Conservation (phyloP, 2,113 vertebrate species). For the Casuarius casuarius region DNA sequence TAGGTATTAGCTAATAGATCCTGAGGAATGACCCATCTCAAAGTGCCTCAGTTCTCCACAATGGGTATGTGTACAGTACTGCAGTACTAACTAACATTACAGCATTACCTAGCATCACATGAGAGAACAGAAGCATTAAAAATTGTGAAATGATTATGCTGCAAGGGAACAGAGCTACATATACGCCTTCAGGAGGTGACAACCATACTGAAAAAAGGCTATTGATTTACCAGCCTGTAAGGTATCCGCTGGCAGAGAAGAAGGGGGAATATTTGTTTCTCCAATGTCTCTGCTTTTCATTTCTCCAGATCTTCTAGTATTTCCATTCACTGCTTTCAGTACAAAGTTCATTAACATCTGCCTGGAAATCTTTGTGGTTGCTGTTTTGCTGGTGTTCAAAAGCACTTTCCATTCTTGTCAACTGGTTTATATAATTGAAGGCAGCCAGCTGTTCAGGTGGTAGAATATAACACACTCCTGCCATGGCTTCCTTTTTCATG, state of each 20-base stretch:
- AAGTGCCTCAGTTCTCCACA: background rate
- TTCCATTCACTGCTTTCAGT: background rate
- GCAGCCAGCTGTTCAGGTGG: background rate
- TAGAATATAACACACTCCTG: background rate
- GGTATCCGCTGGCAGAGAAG: background rate
- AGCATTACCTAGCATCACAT: background rate
- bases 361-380: background rate
- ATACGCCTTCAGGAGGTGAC: background rate
- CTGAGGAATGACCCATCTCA: background rate
- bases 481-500: background rate
- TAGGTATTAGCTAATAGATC: background rate
- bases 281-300: background rate
- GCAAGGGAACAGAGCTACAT: background rate
- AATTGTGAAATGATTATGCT: background rate
- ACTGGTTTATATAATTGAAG: background rate
- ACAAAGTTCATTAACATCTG: background rate
- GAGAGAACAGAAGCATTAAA: background rate
- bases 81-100: background rate
- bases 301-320: background rate
- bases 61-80: background rate
- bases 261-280: background rate
- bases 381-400: background rate
- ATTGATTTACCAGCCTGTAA: background rate
- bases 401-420: constrained; percentile 12
- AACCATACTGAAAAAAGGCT: background rate